Evolutionary conservation across 2,888 invertebrate genomes (phyloP), one percentile per base, ranked within the genome.

Genomic region (Anthoptus insignis): DNA sequence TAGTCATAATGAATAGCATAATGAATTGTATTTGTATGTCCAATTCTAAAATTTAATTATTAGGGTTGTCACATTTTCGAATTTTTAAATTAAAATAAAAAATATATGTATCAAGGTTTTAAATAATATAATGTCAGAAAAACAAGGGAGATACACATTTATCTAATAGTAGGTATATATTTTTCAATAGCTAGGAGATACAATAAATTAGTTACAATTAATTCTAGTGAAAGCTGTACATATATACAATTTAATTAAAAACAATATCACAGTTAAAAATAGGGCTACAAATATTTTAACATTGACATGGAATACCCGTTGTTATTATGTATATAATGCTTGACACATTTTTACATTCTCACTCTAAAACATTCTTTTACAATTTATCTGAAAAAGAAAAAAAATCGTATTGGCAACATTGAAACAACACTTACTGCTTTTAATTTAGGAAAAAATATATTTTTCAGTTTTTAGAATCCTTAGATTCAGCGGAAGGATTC

Each of bases 201-300:
- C 71, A 86, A 86, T 88, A 89, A 87, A 78, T 86, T n/a, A n/a
- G n/a, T n/a, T 87, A 86, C 72, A 74, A 68, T 71, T 72, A 81
- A 19, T 42, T 42, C n/a, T 77, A 77, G 74, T 68, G 73, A 34
- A 54, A 69, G 68, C 74, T 87, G 79, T 86, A 87, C 85, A 87
- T 87, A 87, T 88, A 83, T 83, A 84, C 84, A 84, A 69, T 69
- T 70, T 65, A 73, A 69, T 81, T 76, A 81, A 84, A 82, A 78
- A 77, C 85, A 85, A 80, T 88, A 88, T 88, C 87, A 88, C 87
- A 88, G 87, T 79, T 84, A 79, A 76, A 77, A 75, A 72, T 73
- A 76, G 47, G 14, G 54, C 39, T 56, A 47, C 14, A 47, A 32
- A 52, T 59, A 58, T 39, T 52, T 11, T 29, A 6, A 54, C 34